Evolutionary conservation across 2,888 invertebrate genomes (phyloP), one percentile per base, ranked within the genome.

Genomic region (Erpobdella octoculata): DNA sequence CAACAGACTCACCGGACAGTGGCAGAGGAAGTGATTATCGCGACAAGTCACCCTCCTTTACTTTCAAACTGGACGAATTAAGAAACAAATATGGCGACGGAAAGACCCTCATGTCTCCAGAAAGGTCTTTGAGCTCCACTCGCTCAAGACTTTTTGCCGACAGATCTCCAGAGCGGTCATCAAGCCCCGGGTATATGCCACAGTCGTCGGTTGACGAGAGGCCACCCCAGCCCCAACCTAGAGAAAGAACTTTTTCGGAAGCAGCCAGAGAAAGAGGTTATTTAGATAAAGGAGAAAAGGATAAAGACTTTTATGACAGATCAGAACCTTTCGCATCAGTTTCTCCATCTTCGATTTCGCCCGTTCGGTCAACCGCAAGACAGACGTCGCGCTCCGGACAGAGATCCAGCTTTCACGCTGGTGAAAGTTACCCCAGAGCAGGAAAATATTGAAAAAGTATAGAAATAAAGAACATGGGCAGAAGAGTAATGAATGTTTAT

Each of bases 21-120:
- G n/a, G n/a, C n/a, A n/a, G n/a, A n/a, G n/a, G n/a, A n/a, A 53
- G 53, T 53, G 53, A 53, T 25, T 21, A 53, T 53, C 53, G 53
- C 53, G 53, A 53, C 21, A 53, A 31, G 31, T 6, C 25, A 6
- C 62, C 62, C n/a, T 18, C 62, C n/a, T 62, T 62, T 31, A 31
- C 62, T 33, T 62, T 35, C 31, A 62, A 62, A 62, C 31, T 62
- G n/a, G 62, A 62, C 15, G 62, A 62, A 35, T 35, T 62, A 35
- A 62, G 35, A 35, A 62, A n/a, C 28, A 62, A 62, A 62, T 62
- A 62, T 62, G 62, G 62, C n/a, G 62, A 62, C 31, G 35, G 35
- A 31, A 62, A 33, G 62, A 31, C 31, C n/a, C 33, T 62, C 31
- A 35, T 31, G 33, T n/a, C 62, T 62, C 31, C 62, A 31, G 62